phyloP scores from a whole-genome alignment of 1,140 invertebrate species.

The Maconellicoccus hirsutus region DNA sequence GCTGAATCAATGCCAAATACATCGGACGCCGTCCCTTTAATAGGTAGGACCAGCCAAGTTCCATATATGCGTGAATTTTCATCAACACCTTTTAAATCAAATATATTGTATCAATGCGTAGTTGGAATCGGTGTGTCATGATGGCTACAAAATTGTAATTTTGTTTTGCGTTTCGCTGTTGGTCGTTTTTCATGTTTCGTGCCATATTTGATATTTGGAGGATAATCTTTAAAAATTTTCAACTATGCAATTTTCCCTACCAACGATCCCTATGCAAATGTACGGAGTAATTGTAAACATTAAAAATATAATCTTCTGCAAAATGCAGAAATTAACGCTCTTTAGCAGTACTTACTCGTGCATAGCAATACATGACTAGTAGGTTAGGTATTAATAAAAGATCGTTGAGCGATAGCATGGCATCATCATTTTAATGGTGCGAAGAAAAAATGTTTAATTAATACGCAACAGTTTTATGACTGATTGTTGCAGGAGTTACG shows the following conservation, averaged over 20 bases:
- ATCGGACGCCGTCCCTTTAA: slow-evolving; percentile 67
- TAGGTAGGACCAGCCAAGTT: slow-evolving; percentile 39
- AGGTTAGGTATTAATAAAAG: background rate
- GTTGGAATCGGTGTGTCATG: background rate
- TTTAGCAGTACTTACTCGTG: background rate
- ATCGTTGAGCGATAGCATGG: background rate
- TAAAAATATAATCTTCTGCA: too few species aligned
- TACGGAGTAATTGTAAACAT: background rate
- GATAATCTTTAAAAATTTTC: background rate
- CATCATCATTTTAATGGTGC: background rate
- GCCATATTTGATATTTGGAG: slow-evolving; percentile 1
- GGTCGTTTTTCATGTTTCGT: background rate
- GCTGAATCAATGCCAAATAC: slow-evolving; percentile 85
- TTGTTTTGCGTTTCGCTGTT: slow-evolving; percentile 8
- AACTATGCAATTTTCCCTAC: background rate
- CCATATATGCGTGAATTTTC: background rate
- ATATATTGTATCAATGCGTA: too few species aligned
- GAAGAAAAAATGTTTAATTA: background rate
- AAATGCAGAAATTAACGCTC: too few species aligned
- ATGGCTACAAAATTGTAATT: background rate
- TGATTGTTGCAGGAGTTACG: slow-evolving; percentile 83
- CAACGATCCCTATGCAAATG: background rate
- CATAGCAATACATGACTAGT: too few species aligned
- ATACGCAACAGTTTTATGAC: slow-evolving; percentile 1
- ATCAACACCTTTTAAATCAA: background rate